phyloP scores from a whole-genome alignment of 2,888 invertebrate genomes.

The Melanostoma mellinum region DNA sequence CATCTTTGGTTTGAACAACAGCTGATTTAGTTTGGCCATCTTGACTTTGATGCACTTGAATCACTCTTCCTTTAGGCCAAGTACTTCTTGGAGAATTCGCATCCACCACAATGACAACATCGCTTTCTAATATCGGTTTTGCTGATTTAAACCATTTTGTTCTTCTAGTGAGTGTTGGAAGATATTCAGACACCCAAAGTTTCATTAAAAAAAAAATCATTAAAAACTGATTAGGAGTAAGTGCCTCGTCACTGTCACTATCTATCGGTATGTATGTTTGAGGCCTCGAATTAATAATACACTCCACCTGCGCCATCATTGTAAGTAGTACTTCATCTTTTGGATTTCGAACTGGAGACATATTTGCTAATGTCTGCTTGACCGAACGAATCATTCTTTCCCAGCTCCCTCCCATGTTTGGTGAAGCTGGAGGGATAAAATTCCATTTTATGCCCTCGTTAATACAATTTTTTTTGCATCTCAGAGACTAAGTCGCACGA shows the following conservation, averaged over 20 bases:
- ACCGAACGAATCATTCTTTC: slow-evolving; percentile 9
- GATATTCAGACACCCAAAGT: slow-evolving; percentile 21
- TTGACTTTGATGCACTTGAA: slow-evolving; percentile 1
- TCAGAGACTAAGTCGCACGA: no score
- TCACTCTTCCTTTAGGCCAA: slow-evolving; percentile 9
- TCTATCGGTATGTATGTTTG: slow-evolving; percentile 21
- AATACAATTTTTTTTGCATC: neutral
- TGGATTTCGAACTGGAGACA: neutral
- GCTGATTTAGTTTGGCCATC: slow-evolving; percentile 29
- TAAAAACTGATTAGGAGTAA: slow-evolving; percentile 37
- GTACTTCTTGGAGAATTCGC: neutral
- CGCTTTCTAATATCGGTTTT: slow-evolving; percentile 12
- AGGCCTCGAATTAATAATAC: slow-evolving; percentile 5
- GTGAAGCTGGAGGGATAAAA: slow-evolving; percentile 30
- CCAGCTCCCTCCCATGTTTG: slow-evolving; percentile 30
- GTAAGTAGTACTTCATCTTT: slow-evolving; percentile 14
- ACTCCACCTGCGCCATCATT: slow-evolving; percentile 32
- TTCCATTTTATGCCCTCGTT: slow-evolving; percentile 13
- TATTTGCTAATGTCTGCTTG: slow-evolving; percentile 4
- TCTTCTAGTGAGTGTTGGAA: slow-evolving; percentile 2
- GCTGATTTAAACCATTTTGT: slow-evolving; percentile 8
- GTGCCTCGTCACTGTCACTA: slow-evolving; percentile 14
- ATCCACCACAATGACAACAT: slow-evolving; percentile 11
- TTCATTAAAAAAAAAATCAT: slow-evolving; percentile 22
- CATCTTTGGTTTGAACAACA: slow-evolving; percentile 11